A percentile compares a stretch with the other conserved stretches of the same genome.
Conservation (phyloP, 2,888 invertebrate species). For the Monoplex corrugatus region DNA sequence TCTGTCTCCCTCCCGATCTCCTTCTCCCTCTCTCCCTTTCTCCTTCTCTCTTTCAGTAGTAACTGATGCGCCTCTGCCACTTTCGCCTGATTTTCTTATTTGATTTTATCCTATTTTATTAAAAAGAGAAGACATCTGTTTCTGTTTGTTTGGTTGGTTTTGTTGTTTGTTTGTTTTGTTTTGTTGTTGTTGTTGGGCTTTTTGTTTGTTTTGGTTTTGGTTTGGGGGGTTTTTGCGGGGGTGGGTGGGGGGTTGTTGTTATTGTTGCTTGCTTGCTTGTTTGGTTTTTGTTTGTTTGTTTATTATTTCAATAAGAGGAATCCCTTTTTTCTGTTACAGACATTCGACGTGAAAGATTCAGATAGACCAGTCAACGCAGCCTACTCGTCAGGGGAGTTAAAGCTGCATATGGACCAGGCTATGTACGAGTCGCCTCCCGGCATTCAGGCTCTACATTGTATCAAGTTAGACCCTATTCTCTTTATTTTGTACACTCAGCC, state of each 20-base stretch:
- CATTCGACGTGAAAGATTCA: conserved; percentile 62
- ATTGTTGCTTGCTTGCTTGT: no score
- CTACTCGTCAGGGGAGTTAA: conserved; percentile 65
- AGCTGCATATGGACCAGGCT: conserved; percentile 71
- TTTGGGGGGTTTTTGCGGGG: no score
- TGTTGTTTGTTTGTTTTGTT: no score
- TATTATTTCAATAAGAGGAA: not conserved
- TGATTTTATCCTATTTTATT: not conserved
- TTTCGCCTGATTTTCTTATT: not conserved
- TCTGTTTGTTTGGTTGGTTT: no score
- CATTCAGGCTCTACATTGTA: conserved; percentile 71
- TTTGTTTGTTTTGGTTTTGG: no score
- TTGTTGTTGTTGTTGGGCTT: no score
- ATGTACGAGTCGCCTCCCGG: conserved; percentile 76
- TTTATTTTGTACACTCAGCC: no score
- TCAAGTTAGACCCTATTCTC: no score
- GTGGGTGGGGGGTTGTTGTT: no score
- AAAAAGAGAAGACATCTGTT: not conserved
- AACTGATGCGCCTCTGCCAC: no score
- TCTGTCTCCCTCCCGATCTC: not conserved
- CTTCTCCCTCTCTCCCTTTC: not conserved
- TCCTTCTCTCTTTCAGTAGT: not conserved
- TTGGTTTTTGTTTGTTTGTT: no score
- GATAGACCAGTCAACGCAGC: conserved; percentile 69
- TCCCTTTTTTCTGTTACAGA: conserved; percentile 31